Conservation (phyloP, 2,797 vertebrate species). For the Anguilla anguilla region DNA sequence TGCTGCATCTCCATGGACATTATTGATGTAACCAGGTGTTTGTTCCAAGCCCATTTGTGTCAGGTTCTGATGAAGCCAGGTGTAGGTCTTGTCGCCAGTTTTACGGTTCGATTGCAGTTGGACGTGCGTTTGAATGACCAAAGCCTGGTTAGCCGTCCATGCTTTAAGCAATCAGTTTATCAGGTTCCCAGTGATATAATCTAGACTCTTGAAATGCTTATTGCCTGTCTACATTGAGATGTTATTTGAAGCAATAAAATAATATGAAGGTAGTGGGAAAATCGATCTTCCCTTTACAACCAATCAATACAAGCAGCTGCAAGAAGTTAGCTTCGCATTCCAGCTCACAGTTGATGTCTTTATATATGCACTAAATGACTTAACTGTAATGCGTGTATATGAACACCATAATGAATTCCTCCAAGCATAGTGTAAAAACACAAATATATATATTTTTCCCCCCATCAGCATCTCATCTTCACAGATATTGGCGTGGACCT, state of each 20-base stretch:
- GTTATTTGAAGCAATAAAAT: conserved; percentile 55
- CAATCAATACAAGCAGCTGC: conserved; percentile 60
- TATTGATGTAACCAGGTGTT: neutral
- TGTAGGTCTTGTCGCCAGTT: neutral
- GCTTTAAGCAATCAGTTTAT: neutral
- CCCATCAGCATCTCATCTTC: neutral
- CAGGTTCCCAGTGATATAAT: neutral
- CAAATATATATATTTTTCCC: too few relatives aligned
- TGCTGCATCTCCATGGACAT: neutral
- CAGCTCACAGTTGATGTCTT: neutral
- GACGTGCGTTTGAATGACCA: neutral
- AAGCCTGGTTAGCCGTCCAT: neutral
- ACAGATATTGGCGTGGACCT: neutral
- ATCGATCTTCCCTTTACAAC: conserved; percentile 63
- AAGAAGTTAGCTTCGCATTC: conserved; percentile 56
- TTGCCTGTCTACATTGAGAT: conserved; percentile 51
- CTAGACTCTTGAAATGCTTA: neutral
- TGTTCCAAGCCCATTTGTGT: neutral
- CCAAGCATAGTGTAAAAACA: neutral
- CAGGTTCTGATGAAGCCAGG: neutral
- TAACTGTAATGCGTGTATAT: neutral
- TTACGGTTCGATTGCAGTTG: neutral
- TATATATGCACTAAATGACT: neutral
- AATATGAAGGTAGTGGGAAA: conserved; percentile 40
- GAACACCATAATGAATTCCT: neutral